Evolutionary conservation across 2,888 invertebrate genomes (phyloP).

Genomic region (Parochlus steinenii): DNA sequence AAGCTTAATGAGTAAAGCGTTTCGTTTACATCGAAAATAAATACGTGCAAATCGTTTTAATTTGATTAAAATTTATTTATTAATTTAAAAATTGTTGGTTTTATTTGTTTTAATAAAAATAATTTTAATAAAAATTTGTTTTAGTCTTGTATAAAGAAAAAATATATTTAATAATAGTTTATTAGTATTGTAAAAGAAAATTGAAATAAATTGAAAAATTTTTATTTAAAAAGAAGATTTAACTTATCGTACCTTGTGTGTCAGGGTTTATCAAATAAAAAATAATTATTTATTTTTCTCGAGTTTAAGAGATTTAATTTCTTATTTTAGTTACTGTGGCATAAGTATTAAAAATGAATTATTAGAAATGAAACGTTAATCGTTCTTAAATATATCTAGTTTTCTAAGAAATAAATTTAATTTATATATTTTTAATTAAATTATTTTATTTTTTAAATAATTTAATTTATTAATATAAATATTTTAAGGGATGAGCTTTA

Average conservation of each 20-base stretch:
- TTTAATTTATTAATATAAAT: constrained; percentile 28
- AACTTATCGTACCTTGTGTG: constrained; percentile 52
- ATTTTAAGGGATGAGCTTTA: constrained; percentile 43
- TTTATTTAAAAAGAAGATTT: constrained; percentile 37
- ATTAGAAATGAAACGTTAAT: constrained; percentile 47
- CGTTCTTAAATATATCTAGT: constrained; percentile 51
- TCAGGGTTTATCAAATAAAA: constrained; percentile 46
- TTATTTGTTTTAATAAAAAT: constrained; percentile 29
- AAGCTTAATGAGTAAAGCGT: constrained; percentile 39
- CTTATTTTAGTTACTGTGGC: constrained; percentile 38
- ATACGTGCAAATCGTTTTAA: constrained; percentile 30
- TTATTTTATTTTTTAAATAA: constrained; percentile 23
- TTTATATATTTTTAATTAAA: constrained; percentile 24
- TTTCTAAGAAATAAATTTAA: constrained; percentile 45
- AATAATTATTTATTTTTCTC: constrained; percentile 32
- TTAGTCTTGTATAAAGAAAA: constrained; percentile 34
- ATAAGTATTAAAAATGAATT: constrained; percentile 44
- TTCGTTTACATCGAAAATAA: constrained; percentile 50
- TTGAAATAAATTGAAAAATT: constrained; percentile 34
- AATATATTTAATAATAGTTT: constrained; percentile 36
- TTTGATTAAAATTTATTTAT: constrained; percentile 21
- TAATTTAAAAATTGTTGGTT: constrained; percentile 22
- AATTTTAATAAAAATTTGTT: constrained; percentile 30
- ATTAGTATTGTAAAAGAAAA: constrained; percentile 40
- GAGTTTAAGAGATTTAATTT: constrained; percentile 46